Percentiles rank a stretch among this genome's conserved stretches.
phyloP scores from a whole-genome alignment of 2,113 vertebrate genomes.

The Nothocercus nigrocapillus region DNA sequence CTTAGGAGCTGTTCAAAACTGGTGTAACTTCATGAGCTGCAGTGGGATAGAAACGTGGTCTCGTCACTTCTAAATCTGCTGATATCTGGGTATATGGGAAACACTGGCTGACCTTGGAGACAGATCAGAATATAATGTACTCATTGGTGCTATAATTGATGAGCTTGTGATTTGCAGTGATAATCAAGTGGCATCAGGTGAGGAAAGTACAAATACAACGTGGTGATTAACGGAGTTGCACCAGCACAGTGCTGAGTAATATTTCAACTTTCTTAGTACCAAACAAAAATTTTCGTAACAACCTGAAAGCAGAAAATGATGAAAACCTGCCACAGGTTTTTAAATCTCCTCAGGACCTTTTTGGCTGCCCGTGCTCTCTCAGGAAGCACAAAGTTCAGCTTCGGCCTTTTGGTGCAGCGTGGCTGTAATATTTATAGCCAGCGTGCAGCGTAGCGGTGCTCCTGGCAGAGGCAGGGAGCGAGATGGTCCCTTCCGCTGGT shows the following conservation, averaged over 20 bases:
- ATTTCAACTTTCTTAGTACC: slow-evolving; percentile 65
- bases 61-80: slow-evolving; percentile 24
- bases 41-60: background rate
- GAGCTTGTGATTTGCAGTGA: slow-evolving; percentile 50
- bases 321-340: slow-evolving; percentile 48
- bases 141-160: slow-evolving; percentile 53
- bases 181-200: slow-evolving; percentile 66
- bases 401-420: background rate
- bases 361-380: background rate
- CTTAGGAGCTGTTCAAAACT: background rate
- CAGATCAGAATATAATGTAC: slow-evolving; percentile 30
- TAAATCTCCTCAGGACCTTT: background rate
- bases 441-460: background rate
- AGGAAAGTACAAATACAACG: slow-evolving; percentile 54
- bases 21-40: background rate
- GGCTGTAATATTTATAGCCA: background rate
- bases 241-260: slow-evolving; percentile 40
- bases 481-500: background rate
- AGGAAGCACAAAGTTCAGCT: background rate
- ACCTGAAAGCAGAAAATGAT: slow-evolving; percentile 49
- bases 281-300: slow-evolving; percentile 45
- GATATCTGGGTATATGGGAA: slow-evolving; percentile 3
- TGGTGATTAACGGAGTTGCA: slow-evolving; percentile 58
- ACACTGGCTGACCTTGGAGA: slow-evolving; percentile 48
- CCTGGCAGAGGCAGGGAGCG: background rate